These are phyloP conservation scores for Amazonetta brasiliensis DNA, from an alignment of 2,797 vertebrate species.

Conservation along the genomic window DNA sequence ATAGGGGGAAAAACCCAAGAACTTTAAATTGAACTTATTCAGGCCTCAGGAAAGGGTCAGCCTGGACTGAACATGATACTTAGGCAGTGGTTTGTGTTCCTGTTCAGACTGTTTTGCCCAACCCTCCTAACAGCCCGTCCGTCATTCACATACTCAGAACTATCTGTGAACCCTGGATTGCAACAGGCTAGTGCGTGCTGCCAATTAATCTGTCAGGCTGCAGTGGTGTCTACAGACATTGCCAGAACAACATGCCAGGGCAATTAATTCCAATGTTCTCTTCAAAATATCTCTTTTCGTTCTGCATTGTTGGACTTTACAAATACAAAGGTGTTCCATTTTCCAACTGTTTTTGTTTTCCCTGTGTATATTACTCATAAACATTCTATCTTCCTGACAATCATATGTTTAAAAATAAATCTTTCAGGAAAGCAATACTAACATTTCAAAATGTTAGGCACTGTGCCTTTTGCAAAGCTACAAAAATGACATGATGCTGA, in stretches of 20 bases:
- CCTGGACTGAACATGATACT: background rate
- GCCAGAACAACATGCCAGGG: conserved; percentile 56
- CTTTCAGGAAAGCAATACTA: conserved; percentile 38
- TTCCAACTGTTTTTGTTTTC: conserved; percentile 60
- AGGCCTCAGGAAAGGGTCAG: conserved; percentile 27
- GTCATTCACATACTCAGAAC: conserved; percentile 50
- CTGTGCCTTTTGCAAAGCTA: conserved; percentile 37
- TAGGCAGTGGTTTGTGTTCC: conserved; percentile 25
- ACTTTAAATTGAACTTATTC: background rate
- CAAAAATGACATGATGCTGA: conserved; percentile 27
- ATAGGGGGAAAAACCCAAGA: background rate
- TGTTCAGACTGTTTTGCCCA: conserved; percentile 52
- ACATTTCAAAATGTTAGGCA: conserved; percentile 54
- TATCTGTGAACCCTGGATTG: conserved; percentile 67
- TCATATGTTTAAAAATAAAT: conserved; percentile 49
- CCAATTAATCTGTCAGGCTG: conserved; percentile 62
- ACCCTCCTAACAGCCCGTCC: conserved; percentile 27
- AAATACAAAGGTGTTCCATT: conserved; percentile 55
- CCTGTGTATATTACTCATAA: conserved; percentile 30
- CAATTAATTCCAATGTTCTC: conserved; percentile 44
- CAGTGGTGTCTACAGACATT: conserved; percentile 36
- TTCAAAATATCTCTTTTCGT: conserved; percentile 38
- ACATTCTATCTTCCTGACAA: conserved; percentile 50
- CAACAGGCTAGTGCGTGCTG: conserved; percentile 49
- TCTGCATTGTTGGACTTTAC: conserved; percentile 31